Evolutionary conservation across 2,888 invertebrate species (phyloP).

Genomic region (Stenchaetothrips biformis): DNA sequence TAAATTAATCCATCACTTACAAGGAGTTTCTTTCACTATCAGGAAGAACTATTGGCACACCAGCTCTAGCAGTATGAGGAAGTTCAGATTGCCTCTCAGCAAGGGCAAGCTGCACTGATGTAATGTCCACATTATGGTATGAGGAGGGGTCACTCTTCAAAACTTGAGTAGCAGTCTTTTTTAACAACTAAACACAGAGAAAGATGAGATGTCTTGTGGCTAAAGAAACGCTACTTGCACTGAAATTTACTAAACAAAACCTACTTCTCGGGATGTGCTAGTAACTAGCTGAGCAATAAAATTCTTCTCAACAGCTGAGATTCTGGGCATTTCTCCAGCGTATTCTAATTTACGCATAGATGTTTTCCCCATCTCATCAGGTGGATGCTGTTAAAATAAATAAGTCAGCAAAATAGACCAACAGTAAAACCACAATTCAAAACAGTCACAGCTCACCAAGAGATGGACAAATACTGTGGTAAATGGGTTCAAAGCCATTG

Average conservation of each 20-base stretch:
- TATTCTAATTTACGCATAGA: conserved; percentile 48
- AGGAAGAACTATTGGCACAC: conserved; percentile 67
- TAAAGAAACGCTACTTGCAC: conserved; percentile 18
- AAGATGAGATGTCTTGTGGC: conserved; percentile 30
- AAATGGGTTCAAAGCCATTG: conserved; percentile 64
- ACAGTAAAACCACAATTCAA: not conserved
- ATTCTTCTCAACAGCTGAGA: conserved; percentile 61
- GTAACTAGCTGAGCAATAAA: conserved; percentile 65
- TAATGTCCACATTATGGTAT: conserved; percentile 57
- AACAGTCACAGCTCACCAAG: conserved; percentile 50
- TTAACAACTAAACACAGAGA: conserved; percentile 56
- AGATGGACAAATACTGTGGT: conserved; percentile 63
- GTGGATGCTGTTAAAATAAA: conserved; percentile 45
- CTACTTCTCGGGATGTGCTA: conserved; percentile 65
- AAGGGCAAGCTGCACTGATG: conserved; percentile 58
- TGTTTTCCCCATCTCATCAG: conserved; percentile 47
- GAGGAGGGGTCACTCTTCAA: conserved; percentile 54
- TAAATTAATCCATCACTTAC: conserved; percentile 28
- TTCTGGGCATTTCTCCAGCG: conserved; percentile 54
- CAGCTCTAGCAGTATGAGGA: conserved; percentile 62
- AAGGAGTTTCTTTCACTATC: conserved; percentile 52
- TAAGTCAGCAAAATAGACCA: conserved; percentile 26
- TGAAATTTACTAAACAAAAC: conserved; percentile 35
- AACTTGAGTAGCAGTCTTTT: conserved; percentile 75
- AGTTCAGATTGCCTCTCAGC: conserved; percentile 67